phyloP scores from a whole-genome alignment of 2,113 vertebrate genomes.

The Castor canadensis region DNA sequence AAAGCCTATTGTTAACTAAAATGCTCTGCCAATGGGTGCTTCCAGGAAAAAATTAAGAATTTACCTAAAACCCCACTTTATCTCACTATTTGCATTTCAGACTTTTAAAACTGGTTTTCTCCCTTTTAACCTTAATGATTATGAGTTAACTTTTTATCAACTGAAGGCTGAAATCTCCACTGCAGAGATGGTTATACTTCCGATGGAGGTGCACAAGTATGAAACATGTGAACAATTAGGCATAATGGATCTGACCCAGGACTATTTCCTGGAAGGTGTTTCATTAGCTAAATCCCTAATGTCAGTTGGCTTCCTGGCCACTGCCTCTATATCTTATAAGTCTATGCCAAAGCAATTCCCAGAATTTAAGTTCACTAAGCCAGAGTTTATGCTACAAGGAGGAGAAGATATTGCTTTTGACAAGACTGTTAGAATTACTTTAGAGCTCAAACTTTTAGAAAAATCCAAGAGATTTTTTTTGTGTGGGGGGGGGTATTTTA shows the following conservation, averaged over 20 bases:
- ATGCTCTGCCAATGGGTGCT: background rate
- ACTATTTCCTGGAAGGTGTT: conserved; percentile 19
- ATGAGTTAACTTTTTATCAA: background rate
- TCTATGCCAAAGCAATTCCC: conserved; percentile 42
- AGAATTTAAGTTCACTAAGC: conserved; percentile 38
- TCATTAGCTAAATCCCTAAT: conserved; percentile 61
- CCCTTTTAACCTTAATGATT: conserved; percentile 21
- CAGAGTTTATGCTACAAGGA: background rate
- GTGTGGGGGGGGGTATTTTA: background rate
- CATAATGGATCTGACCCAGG: conserved; percentile 54
- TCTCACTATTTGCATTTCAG: conserved; percentile 1
- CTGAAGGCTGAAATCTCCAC: background rate
- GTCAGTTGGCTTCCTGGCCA: conserved; percentile 7
- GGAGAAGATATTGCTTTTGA: background rate
- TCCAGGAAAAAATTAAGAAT: conserved; percentile 9
- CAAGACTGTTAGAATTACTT: background rate
- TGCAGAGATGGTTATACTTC: background rate
- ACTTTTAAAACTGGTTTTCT: background rate
- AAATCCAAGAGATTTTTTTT: background rate
- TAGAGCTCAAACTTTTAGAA: background rate
- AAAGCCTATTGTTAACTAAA: conserved; percentile 45
- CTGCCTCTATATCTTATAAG: conserved; percentile 36
- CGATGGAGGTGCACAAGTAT: background rate
- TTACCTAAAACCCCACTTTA: background rate
- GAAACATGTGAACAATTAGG: conserved; percentile 34